These are phyloP conservation scores for Puffinus mauretanicus DNA, from an alignment of 2,113 vertebrate genomes.

Conservation along the genomic window DNA sequence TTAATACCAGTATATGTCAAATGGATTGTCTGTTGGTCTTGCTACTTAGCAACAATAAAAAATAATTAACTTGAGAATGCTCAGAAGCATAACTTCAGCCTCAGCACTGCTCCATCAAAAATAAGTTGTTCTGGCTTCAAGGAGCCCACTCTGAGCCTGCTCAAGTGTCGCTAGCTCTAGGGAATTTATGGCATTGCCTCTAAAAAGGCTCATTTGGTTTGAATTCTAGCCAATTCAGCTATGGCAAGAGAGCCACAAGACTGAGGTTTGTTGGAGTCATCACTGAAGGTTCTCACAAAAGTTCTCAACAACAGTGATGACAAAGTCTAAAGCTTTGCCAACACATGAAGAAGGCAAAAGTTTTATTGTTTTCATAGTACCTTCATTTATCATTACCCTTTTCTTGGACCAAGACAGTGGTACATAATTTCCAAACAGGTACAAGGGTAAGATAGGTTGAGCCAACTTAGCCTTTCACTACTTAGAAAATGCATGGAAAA, in stretches of 20 bases:
- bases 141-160: neutral
- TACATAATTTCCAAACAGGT: neutral
- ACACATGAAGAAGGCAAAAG: neutral
- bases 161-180: neutral
- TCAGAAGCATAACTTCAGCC: neutral
- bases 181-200: neutral
- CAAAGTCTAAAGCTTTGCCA: neutral
- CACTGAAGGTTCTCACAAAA: neutral
- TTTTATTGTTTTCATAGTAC: neutral
- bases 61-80: constrained; percentile 15
- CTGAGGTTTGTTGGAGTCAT: neutral
- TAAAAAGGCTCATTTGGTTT: neutral
- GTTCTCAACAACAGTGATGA: neutral
- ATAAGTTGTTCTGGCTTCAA: neutral
- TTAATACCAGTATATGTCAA: constrained; percentile 6
- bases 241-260: neutral
- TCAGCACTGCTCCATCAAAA: neutral
- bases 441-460: neutral
- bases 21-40: neutral
- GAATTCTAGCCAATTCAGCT: neutral
- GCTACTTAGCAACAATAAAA: constrained; percentile 37
- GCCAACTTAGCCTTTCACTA: neutral
- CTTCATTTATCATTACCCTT: neutral
- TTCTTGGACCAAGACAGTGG: neutral
- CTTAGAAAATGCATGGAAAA: neutral